These are phyloP conservation scores for Stichopus horrens DNA, from an alignment of 53 echinoderm and acorn worm species.

Conservation along the genomic window DNA sequence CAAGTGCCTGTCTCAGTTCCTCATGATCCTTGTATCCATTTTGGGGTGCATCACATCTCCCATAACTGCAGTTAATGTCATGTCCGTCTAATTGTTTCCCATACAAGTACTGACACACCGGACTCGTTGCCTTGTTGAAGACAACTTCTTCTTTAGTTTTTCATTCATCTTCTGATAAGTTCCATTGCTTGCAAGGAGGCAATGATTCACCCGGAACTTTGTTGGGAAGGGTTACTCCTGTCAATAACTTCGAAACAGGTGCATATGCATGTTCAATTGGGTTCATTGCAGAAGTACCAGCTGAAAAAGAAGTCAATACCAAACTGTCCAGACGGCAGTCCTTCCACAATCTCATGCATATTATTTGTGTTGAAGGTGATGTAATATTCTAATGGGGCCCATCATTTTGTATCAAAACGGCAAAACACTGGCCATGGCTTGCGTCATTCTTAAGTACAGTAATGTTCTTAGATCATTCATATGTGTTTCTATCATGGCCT, in stretches of 20 bases:
- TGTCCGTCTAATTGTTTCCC: conserved; percentile 10
- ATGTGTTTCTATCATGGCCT: too few species aligned
- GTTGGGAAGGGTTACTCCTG: conserved; percentile 1
- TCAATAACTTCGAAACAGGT: not conserved
- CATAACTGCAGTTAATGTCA: not conserved
- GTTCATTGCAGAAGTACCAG: not conserved
- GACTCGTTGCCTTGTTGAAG: not conserved
- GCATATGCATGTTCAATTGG: not conserved
- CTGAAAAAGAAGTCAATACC: not conserved
- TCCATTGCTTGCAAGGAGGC: conserved; percentile 12
- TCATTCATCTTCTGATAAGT: not conserved
- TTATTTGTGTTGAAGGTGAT: not conserved
- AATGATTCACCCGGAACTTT: not conserved
- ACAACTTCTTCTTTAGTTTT: conserved; percentile 19
- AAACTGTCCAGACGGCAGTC: not conserved
- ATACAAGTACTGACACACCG: conserved; percentile 5
- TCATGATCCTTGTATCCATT: not conserved
- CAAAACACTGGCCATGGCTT: too few species aligned
- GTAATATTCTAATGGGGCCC: not conserved
- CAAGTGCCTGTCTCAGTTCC: not conserved
- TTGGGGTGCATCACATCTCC: not conserved
- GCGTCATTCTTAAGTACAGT: too few species aligned
- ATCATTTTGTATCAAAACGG: too few species aligned
- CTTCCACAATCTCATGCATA: not conserved
- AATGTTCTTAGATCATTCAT: too few species aligned